A percentile compares a stretch with the other conserved stretches of the same genome.
Conservation (phyloP, 2,113 vertebrate species). For the Saguinus midas region DNA sequence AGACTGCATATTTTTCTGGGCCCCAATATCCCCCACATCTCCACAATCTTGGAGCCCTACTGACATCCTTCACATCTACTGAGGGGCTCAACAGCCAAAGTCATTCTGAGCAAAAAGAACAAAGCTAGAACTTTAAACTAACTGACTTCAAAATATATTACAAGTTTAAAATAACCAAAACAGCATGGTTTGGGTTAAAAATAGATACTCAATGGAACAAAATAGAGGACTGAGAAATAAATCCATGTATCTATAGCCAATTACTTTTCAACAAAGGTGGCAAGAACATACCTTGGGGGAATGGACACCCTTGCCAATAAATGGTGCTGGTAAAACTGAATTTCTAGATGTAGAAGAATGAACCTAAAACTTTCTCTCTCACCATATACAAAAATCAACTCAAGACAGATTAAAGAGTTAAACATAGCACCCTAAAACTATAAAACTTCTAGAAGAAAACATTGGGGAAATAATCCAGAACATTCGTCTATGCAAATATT, state of each 20-base stretch:
- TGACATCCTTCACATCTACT: neutral
- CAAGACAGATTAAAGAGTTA: neutral
- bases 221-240: neutral
- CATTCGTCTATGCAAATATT: neutral
- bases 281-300: neutral
- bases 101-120: neutral
- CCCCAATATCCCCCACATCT: neutral
- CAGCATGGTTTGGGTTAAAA: neutral
- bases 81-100: neutral
- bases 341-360: neutral
- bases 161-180: neutral
- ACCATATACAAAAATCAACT: neutral
- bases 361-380: neutral
- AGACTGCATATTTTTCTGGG: neutral
- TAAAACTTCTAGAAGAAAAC: neutral
- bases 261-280: neutral
- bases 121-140: neutral
- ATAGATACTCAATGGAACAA: neutral
- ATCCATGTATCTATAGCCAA: neutral
- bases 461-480: neutral
- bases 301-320: neutral
- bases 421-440: neutral
- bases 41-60: neutral
- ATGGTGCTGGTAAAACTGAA: neutral
- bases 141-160: neutral